Conservation (phyloP, 2,888 invertebrate species). For the Laothoe populi region DNA sequence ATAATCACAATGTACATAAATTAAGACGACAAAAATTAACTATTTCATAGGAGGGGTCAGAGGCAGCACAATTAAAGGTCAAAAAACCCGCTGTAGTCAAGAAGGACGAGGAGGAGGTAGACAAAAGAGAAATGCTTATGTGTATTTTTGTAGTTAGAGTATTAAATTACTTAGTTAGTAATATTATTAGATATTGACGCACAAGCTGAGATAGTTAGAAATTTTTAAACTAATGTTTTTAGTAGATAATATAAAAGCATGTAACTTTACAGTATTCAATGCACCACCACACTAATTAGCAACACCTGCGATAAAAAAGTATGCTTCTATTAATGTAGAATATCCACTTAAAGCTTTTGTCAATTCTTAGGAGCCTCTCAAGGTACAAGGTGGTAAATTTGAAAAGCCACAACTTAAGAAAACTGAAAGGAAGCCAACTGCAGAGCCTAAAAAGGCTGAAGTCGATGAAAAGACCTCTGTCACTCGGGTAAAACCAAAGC, state of each 20-base stretch:
- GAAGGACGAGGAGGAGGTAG: slow-evolving; percentile 73
- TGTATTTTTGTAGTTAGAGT: slow-evolving; percentile 40
- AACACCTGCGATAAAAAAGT: slow-evolving; percentile 51
- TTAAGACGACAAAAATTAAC: slow-evolving; percentile 27
- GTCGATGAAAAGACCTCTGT: slow-evolving; percentile 39
- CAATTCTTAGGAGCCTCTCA: slow-evolving; percentile 77
- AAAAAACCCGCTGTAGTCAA: slow-evolving; percentile 79
- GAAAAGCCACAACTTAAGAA: slow-evolving; percentile 80
- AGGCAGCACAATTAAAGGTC: slow-evolving; percentile 77
- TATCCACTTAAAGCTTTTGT: slow-evolving; percentile 59
- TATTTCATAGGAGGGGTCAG: slow-evolving; percentile 72
- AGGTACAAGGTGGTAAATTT: slow-evolving; percentile 78
- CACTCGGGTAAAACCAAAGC: slow-evolving; percentile 43
- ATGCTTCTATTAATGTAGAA: slow-evolving; percentile 55
- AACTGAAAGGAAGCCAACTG: slow-evolving; percentile 70
- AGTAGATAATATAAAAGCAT: slow-evolving; percentile 52
- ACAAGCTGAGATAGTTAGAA: slow-evolving; percentile 70
- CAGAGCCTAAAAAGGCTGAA: slow-evolving; percentile 68
- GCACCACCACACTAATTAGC: slow-evolving; percentile 64
- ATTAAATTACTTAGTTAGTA: slow-evolving; percentile 40
- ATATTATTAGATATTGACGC: slow-evolving; percentile 37
- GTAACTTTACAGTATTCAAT: slow-evolving; percentile 36
- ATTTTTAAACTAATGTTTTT: slow-evolving; percentile 51
- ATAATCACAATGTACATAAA: slow-evolving; percentile 24
- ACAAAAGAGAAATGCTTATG: slow-evolving; percentile 41